Evolutionary conservation across 1,140 invertebrate species (phyloP), one percentile per base, ranked within the genome.

Genomic region (Ceratina calcarata): DNA sequence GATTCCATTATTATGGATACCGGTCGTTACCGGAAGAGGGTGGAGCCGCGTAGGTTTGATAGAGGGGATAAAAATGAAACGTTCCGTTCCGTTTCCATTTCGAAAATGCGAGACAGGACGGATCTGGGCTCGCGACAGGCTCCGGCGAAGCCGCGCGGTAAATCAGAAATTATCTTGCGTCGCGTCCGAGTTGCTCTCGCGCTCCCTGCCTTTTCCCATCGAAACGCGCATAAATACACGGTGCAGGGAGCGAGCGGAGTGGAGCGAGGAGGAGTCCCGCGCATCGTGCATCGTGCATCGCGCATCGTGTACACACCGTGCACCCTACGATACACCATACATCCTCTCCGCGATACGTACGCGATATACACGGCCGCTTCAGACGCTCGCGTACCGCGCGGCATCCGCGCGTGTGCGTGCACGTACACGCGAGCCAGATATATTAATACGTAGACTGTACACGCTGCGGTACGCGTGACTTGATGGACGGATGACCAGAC

Each of bases 81-180:
- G 37, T 45, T 45, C 37, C 37, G 37, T 45, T 45, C 37, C 88
- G 89, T 90, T 91, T 91, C 88, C 91, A 91, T 92, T 92, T 91
- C 80, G 89, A 88, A 92, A 93, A 91, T 89, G 89, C 64, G 37
- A 60, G 66, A 64, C 62, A 77, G 81, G 78, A 82, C 81, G 76
- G 79, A 86, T 83, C 81, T 87, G 85, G 72, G 81, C 69, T 57
- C 75, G 83, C 74, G 84, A 82, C 78, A 81, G 78, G 78, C 73
- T 64, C 57, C 74, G 79, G 72, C 74, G 81, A 80, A 66, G 61
- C 69, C 80, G 81, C 90, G 89, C 91, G 89, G 89, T 93, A 93
- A 93, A 92, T 92, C 92, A 93, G 91, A 90, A 92, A 93, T 93
- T 93, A 92, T 93, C 92, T 93, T 89, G 78, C 84, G 89, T 88